phyloP scores from a whole-genome alignment of 2,113 vertebrate species.

The Sterrhoptilus dennistouni region DNA sequence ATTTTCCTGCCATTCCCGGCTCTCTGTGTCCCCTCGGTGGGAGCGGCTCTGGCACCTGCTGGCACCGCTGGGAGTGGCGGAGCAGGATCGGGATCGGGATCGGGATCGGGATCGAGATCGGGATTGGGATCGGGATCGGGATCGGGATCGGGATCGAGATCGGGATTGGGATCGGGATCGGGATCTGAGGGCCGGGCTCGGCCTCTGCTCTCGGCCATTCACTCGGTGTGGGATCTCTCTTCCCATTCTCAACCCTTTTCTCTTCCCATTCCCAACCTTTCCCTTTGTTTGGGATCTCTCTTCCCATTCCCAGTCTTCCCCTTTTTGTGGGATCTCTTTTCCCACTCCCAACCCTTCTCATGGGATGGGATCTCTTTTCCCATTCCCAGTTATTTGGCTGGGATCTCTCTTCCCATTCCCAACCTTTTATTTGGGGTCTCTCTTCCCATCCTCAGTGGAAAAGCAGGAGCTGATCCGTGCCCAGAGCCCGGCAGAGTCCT shows the following conservation, averaged over 20 bases:
- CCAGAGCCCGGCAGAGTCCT: not conserved
- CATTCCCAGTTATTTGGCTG: too few relatives aligned
- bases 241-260: too few relatives aligned
- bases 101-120: too few relatives aligned
- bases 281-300: too few relatives aligned
- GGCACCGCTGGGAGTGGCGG: not conserved
- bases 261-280: too few relatives aligned
- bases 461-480: not conserved
- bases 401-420: not conserved
- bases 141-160: too few relatives aligned
- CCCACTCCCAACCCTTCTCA: not conserved
- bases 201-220: not conserved
- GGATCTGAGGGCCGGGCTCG: not conserved
- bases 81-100: not conserved
- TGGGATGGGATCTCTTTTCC: too few relatives aligned
- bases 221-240: too few relatives aligned
- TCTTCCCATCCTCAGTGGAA: not conserved
- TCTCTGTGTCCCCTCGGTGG: not conserved
- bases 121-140: too few relatives aligned
- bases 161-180: not conserved
- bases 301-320: not conserved
- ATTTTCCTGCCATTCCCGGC: fast-evolving
- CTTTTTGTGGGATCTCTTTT: not conserved
- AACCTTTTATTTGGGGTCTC: not conserved
- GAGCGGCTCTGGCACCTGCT: not conserved